These are phyloP conservation scores for Nyctibius grandis DNA, from an alignment of 2,797 vertebrate genomes.

Conservation along the genomic window DNA sequence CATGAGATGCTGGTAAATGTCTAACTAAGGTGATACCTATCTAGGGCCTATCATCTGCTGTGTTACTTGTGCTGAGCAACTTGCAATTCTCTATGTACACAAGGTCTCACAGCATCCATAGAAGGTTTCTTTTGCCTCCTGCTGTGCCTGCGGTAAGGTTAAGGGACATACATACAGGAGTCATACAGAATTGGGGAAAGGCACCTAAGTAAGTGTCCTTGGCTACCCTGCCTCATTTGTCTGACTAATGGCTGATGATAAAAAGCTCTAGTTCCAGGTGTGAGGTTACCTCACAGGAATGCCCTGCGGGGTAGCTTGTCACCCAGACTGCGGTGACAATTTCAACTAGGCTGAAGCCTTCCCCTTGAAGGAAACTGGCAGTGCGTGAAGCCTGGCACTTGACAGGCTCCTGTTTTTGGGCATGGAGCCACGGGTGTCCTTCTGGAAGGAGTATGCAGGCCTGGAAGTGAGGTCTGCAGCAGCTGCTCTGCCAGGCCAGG, in stretches of 20 bases:
- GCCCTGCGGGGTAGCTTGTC: neutral
- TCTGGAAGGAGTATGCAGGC: neutral
- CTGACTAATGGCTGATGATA: neutral
- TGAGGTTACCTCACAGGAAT: neutral
- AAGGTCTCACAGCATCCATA: neutral
- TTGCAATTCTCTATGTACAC: fast-evolving
- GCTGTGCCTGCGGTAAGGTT: neutral
- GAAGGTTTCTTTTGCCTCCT: neutral
- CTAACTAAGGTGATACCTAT: fast-evolving
- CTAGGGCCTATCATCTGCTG: neutral
- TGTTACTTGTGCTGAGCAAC: neutral
- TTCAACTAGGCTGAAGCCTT: neutral
- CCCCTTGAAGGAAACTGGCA: neutral
- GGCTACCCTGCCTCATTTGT: neutral
- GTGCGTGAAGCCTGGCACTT: neutral
- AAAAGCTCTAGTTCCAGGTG: neutral
- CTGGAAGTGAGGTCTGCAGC: neutral
- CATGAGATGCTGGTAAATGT: neutral
- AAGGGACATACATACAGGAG: neutral
- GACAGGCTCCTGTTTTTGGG: neutral
- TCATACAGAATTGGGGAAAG: neutral
- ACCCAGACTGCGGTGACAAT: neutral
- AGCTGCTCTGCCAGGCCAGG: neutral
- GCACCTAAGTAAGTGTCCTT: neutral
- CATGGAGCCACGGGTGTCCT: neutral